phyloP scores from a whole-genome alignment of 2,888 invertebrate species.

The Leptinotarsa juncta region DNA sequence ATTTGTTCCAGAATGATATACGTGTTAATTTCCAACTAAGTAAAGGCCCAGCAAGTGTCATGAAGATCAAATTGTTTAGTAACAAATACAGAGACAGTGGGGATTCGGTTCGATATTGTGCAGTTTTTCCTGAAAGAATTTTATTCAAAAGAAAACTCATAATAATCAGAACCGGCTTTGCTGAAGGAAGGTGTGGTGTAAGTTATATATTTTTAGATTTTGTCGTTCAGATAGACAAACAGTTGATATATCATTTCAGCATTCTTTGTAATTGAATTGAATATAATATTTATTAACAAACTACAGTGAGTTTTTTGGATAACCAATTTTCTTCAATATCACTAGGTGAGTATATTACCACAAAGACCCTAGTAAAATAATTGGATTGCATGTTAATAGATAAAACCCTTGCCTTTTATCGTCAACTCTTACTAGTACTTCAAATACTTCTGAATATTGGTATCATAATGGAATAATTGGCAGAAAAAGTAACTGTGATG shows the following conservation, averaged over 20 bases:
- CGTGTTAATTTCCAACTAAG: conserved; percentile 72
- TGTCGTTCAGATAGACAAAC: conserved; percentile 31
- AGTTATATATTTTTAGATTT: conserved; percentile 34
- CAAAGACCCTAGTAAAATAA: too few species aligned
- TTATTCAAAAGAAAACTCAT: conserved; percentile 42
- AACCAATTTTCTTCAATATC: background rate
- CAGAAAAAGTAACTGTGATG: too few species aligned
- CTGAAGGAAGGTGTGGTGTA: conserved; percentile 42
- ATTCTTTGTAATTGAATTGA: background rate
- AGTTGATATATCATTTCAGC: background rate
- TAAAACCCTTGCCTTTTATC: too few species aligned
- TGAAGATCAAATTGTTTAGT: conserved; percentile 43
- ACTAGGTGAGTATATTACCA: background rate
- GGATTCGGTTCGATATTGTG: conserved; percentile 61
- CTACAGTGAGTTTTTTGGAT: background rate
- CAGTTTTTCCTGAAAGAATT: conserved; percentile 36
- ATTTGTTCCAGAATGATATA: conserved; percentile 74
- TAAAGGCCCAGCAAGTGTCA: conserved; percentile 42
- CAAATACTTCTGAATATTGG: too few species aligned
- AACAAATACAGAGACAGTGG: conserved; percentile 51
- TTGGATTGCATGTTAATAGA: too few species aligned
- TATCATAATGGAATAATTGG: too few species aligned
- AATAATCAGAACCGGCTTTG: conserved; percentile 51
- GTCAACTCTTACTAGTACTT: too few species aligned
- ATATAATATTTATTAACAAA: conserved; percentile 1